Base-by-base conservation (phyloP, 2,113 vertebrate species). In the Chelonoidis abingdonii region DNA sequence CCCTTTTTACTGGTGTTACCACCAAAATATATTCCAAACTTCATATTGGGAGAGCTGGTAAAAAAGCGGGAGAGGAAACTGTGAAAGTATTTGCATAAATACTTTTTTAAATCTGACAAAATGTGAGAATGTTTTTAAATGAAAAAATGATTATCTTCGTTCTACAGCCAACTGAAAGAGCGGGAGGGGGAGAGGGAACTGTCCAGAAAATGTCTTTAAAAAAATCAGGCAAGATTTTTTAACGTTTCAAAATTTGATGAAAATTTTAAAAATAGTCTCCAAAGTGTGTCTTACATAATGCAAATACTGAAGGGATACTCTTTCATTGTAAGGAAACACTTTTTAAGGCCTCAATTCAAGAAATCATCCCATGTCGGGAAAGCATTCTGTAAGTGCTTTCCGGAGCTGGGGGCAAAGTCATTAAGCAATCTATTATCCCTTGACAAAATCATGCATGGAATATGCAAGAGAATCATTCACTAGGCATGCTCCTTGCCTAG, bases 391-490 rank as follows among this genome's bases (percentile, higher is more conserved):
- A 90, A 83, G 2, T 3, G 52, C 17, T 94, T 88, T 59, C 87
- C 62, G 0, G 0, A 44, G 24, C 0, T 16, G 27, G 62, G 29
- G 22, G 29, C 59, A 41, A 93, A 81, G 62, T 86, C 17, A 5
- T 80, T 38, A 53, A 4, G n/a, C 27, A 10, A 65, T 84, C 44
- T 8, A 62, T n/a, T 29, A 13, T n/a, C 47, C 69, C 31, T 2
- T 24, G 78, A n/a, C 41, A 24, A 4, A 3, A 13, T 6, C 65
- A 21, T 2, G 72, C 7, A 1, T 8, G 59, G 1, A 31, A 0
- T 27, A 47, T 19, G 84, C 25, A 87, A 9, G n/a, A 35, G 50
- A 27, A 79, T 69, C 80, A 62, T 52, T 87, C 53, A 31, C 65
- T 31, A n/a, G 19, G 4, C 0, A 1, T 14, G 50, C 50, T 76